A percentile compares a stretch with the other conserved stretches of the same genome.
phyloP scores from a whole-genome alignment of 2,113 vertebrate species.

The Cryptotis parvus region DNA sequence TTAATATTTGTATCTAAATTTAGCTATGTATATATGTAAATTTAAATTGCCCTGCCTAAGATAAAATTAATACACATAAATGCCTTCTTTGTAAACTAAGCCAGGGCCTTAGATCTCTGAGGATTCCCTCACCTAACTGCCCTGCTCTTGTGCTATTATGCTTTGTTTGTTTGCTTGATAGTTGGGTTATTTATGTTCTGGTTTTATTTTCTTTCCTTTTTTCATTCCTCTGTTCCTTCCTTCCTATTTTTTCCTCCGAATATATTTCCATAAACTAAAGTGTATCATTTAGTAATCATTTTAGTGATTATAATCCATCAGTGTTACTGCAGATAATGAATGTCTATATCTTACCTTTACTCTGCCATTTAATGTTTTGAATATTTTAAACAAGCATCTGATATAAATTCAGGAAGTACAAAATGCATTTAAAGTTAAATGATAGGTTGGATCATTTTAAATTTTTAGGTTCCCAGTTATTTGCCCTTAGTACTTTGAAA shows the following conservation, averaged over 20 bases:
- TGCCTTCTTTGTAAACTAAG: constrained; percentile 1
- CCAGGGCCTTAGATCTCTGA: background rate
- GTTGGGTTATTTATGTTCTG: background rate
- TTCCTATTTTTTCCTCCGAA: background rate
- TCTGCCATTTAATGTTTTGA: constrained; percentile 36
- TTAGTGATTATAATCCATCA: background rate
- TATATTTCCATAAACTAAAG: constrained; percentile 2
- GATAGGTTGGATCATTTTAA: background rate
- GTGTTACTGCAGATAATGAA: background rate
- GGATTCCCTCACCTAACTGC: background rate
- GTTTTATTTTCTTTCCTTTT: too few relatives aligned
- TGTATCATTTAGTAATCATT: background rate
- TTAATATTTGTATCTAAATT: background rate
- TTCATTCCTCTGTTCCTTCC: background rate
- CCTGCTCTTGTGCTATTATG: background rate
- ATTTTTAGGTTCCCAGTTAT: constrained; percentile 1
- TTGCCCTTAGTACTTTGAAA: constrained; percentile 40
- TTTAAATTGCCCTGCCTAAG: constrained; percentile 15
- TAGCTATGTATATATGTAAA: background rate
- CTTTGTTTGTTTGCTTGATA: constrained; percentile 9
- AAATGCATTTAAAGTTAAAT: background rate
- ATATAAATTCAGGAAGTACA: background rate
- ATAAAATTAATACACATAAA: background rate
- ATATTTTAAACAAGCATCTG: constrained; percentile 11
- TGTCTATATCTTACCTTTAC: background rate